phyloP scores from a whole-genome alignment of 2,797 vertebrate species.

The Stomatorhinus walkeri region DNA sequence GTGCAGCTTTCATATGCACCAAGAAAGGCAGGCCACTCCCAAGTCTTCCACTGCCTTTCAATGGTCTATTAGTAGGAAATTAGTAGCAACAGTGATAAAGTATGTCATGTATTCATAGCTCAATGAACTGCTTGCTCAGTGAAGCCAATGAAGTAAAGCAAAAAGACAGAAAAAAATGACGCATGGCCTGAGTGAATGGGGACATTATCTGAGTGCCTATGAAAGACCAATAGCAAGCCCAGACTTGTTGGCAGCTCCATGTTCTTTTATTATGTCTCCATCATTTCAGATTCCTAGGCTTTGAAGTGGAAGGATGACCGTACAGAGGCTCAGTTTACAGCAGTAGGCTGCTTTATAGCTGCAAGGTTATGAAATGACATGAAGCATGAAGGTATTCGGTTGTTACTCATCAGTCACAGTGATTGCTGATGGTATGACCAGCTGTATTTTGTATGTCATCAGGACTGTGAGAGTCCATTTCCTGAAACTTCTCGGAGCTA shows the following conservation, averaged over 20 bases:
- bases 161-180: neutral
- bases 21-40: neutral
- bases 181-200: neutral
- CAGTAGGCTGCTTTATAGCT: neutral
- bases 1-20: neutral
- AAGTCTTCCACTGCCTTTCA: neutral
- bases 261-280: neutral
- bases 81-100: neutral
- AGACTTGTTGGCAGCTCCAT: neutral
- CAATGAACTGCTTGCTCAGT: neutral
- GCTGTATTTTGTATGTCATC: neutral
- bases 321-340: neutral
- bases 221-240: neutral
- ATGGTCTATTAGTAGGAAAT: neutral
- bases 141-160: neutral
- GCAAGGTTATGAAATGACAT: neutral
- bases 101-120: neutral
- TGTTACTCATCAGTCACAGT: constrained; percentile 2
- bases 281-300: neutral
- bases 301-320: neutral
- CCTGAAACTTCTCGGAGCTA: neutral
- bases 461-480: neutral
- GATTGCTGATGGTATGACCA: neutral
- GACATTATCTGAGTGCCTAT: neutral
- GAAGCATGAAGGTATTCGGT: neutral